Conservation (phyloP, 37 sponge, comb jelly and placozoan species). For the Agelas oroides region DNA sequence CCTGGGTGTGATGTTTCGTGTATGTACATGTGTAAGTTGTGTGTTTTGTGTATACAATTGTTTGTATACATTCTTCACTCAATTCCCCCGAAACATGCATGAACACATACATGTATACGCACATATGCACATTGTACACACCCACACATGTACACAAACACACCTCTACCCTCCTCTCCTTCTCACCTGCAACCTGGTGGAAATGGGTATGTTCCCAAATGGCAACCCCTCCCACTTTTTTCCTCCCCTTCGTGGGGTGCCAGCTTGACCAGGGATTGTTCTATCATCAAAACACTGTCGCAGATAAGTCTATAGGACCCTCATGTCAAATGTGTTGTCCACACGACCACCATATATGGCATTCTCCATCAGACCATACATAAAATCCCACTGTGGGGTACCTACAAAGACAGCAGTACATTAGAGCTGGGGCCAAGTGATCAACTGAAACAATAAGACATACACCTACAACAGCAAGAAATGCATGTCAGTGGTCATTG, state of each 20-base stretch:
- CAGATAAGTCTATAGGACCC: conserved; percentile 87
- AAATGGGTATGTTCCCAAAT: conserved; percentile 54
- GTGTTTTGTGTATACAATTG: background rate
- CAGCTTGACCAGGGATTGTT: conserved; percentile 60
- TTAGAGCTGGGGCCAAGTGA: too few species aligned
- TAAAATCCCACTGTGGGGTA: conserved; percentile 83
- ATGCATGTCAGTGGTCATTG: conserved; percentile 31
- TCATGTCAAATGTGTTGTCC: conserved; percentile 94
- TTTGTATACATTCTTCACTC: background rate
- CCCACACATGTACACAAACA: too few species aligned
- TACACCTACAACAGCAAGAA: too few species aligned
- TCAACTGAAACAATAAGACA: too few species aligned
- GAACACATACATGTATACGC: too few species aligned
- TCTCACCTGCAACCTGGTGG: conserved; percentile 21
- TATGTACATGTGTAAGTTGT: too few species aligned
- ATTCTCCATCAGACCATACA: conserved; percentile 96
- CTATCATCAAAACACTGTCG: conserved; percentile 77
- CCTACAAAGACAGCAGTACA: conserved; percentile 5
- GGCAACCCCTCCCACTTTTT: conserved; percentile 17
- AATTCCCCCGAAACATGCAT: too few species aligned
- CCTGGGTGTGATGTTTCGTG: conserved; percentile 58
- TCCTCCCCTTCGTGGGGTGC: background rate
- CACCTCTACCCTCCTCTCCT: too few species aligned
- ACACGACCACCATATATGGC: conserved; percentile 97
- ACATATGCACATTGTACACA: too few species aligned